Evolutionary conservation across 2,797 vertebrate species (phyloP).

Genomic region (Brachymystax lenok): DNA sequence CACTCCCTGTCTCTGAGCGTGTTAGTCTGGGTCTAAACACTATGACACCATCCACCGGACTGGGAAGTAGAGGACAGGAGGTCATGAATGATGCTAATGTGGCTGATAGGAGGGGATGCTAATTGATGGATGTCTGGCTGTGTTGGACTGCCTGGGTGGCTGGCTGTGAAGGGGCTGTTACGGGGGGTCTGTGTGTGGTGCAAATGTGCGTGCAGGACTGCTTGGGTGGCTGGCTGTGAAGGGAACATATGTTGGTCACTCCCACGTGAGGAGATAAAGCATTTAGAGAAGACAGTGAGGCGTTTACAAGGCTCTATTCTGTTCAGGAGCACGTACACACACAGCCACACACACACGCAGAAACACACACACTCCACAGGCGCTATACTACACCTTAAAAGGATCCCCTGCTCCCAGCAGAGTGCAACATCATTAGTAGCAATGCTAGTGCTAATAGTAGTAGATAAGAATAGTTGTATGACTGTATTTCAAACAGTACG

Average conservation of each 20-base stretch:
- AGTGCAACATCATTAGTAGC: constrained; percentile 23
- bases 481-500: constrained; percentile 3
- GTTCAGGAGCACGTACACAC: constrained; percentile 5
- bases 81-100: not conserved
- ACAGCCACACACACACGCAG: not conserved
- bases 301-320: constrained; percentile 15
- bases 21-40: too few relatives aligned
- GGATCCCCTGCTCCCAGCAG: not conserved
- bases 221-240: not conserved
- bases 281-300: constrained; percentile 32
- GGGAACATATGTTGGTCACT: constrained; percentile 28
- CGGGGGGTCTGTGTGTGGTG: not conserved
- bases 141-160: not conserved
- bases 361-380: not conserved
- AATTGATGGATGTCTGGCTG: constrained; percentile 20
- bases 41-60: too few relatives aligned
- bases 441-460: constrained; percentile 23
- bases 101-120: constrained; percentile 20
- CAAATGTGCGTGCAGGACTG: not conserved
- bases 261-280: constrained; percentile 31
- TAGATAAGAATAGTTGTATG: constrained; percentile 20
- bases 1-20: too few relatives aligned
- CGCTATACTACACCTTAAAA: not conserved
- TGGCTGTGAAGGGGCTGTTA: not conserved
- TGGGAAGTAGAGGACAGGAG: not conserved